Conservation (phyloP, 2,797 vertebrate species). For the Chaetodon trifasciatus region DNA sequence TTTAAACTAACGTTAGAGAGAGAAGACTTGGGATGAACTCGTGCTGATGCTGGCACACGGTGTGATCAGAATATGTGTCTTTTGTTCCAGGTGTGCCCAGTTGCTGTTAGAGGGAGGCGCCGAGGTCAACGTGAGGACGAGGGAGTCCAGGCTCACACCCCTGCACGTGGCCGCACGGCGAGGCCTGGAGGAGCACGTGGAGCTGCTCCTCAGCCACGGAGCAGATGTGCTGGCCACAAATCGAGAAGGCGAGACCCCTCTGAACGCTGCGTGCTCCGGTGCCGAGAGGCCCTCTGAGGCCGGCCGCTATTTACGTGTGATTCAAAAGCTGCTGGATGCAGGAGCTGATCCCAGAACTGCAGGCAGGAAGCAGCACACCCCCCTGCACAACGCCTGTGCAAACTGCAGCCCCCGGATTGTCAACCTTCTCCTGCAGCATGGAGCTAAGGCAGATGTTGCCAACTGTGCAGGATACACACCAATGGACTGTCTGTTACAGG, state of each 20-base stretch:
- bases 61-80: background rate
- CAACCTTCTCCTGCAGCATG: constrained; percentile 86
- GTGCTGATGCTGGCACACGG: background rate
- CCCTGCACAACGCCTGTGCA: constrained; percentile 92
- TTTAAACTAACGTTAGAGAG: background rate
- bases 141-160: constrained; percentile 85
- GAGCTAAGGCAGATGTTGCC: constrained; percentile 80
- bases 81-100: constrained; percentile 87
- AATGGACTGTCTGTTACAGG: constrained; percentile 93
- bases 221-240: constrained; percentile 85
- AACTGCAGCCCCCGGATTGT: constrained; percentile 88
- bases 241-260: constrained; percentile 91
- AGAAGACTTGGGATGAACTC: too few relatives aligned
- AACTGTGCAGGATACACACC: constrained; percentile 92
- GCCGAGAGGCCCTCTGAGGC: constrained; percentile 85
- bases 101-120: constrained; percentile 89
- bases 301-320: constrained; percentile 80
- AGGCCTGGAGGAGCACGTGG: constrained; percentile 88
- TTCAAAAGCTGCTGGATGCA: constrained; percentile 82
- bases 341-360: constrained; percentile 87
- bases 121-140: constrained; percentile 81
- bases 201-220: constrained; percentile 86
- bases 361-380: constrained; percentile 90
- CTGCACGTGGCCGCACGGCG: constrained; percentile 88
- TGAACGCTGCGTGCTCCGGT: constrained; percentile 89